Evolutionary conservation across 2,888 invertebrate genomes (phyloP).

Genomic region (Cephus pulcher): DNA sequence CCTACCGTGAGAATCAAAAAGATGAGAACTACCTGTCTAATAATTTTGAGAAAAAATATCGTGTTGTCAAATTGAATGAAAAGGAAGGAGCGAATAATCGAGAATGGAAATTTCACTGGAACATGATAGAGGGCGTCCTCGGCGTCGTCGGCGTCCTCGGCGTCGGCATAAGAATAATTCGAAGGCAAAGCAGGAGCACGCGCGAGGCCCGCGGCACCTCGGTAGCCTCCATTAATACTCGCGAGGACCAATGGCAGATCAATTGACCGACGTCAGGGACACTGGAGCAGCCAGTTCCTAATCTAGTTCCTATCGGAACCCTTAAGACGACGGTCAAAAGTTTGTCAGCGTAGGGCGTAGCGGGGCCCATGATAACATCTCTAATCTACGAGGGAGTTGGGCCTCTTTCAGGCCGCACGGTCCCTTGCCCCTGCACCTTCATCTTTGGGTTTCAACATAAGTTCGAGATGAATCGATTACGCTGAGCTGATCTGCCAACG

Average conservation of each 20-base stretch:
- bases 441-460: not conserved
- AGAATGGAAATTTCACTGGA: too few relatives aligned
- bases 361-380: constrained; percentile 38
- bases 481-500: constrained; percentile 3
- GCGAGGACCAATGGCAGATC: not conserved
- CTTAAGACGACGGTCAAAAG: not conserved
- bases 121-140: too few relatives aligned
- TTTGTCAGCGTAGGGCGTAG: not conserved
- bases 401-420: not conserved
- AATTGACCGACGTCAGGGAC: constrained; percentile 11
- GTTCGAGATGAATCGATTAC: constrained; percentile 8
- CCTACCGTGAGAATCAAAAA: too few relatives aligned
- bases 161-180: constrained; percentile 41
- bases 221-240: constrained; percentile 44
- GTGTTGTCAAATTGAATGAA: too few relatives aligned
- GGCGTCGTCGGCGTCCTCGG: too few relatives aligned
- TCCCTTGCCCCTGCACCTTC: not conserved
- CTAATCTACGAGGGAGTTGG: constrained; percentile 29
- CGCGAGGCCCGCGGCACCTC: constrained; percentile 30
- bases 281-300: not conserved
- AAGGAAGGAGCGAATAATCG: too few relatives aligned
- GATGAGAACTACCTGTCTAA: too few relatives aligned
- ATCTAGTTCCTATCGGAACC: not conserved
- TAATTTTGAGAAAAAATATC: too few relatives aligned
- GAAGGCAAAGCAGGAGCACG: constrained; percentile 33